phyloP scores from a whole-genome alignment of 2,113 vertebrate genomes.

The Cochlearius cochlearius region DNA sequence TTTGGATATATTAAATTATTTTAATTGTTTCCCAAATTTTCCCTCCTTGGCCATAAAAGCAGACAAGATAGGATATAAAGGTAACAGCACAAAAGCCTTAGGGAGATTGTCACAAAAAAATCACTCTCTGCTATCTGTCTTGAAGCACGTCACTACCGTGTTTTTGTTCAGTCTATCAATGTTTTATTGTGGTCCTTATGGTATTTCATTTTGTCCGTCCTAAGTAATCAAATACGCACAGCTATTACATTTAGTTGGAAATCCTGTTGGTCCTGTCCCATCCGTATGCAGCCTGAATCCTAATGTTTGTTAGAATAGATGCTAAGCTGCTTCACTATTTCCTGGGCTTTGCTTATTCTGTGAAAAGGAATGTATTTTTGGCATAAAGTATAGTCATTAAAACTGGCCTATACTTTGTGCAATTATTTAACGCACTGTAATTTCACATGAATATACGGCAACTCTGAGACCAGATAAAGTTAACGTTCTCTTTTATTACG shows the following conservation, averaged over 20 bases:
- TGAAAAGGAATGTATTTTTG: constrained; percentile 90
- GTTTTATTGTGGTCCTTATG: constrained; percentile 93
- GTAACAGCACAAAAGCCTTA: constrained; percentile 91
- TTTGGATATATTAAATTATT: constrained; percentile 85
- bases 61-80: constrained; percentile 91
- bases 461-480: constrained; percentile 78
- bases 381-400: constrained; percentile 87
- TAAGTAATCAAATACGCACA: constrained; percentile 87
- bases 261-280: constrained; percentile 84
- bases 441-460: constrained; percentile 92
- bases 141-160: constrained; percentile 97
- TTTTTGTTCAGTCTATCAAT: constrained; percentile 96
- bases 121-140: constrained; percentile 93
- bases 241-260: constrained; percentile 83
- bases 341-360: constrained; percentile 89
- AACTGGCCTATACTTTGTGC: constrained; percentile 83
- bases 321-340: constrained; percentile 91
- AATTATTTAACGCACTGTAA: constrained; percentile 86
- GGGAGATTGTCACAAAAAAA: constrained; percentile 95
- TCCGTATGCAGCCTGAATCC: constrained; percentile 91
- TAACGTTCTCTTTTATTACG: constrained; percentile 51
- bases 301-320: constrained; percentile 93
- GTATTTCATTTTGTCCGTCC: constrained; percentile 92
- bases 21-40: constrained; percentile 96
- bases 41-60: constrained; percentile 91